These are phyloP conservation scores for Mechanitis messenoides DNA, from an alignment of 2,888 invertebrate genomes.

Conservation along the genomic window DNA sequence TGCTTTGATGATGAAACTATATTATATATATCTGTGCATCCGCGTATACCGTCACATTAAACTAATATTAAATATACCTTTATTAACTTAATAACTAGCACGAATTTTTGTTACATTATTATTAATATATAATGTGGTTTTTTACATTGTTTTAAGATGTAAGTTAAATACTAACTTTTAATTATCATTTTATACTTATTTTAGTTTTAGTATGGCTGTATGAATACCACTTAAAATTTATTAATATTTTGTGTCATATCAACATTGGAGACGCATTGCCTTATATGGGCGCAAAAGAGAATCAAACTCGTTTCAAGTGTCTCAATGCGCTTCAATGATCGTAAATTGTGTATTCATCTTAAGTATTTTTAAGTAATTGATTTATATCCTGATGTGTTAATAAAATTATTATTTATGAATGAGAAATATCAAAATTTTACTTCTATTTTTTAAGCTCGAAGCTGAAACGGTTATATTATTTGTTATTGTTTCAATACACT, in stretches of 20 bases:
- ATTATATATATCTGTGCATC: background rate
- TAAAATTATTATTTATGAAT: slow-evolving; percentile 8
- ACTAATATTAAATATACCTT: slow-evolving; percentile 14
- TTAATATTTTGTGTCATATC: background rate
- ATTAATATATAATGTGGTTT: background rate
- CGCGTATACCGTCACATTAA: slow-evolving; percentile 28
- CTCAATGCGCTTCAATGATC: background rate
- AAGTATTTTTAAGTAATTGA: background rate
- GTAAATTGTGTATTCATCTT: background rate
- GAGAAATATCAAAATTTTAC: slow-evolving; percentile 2
- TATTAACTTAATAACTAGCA: slow-evolving; percentile 11
- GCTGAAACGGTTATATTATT: slow-evolving; percentile 20
- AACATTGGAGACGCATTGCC: no score
- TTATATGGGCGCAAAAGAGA: background rate
- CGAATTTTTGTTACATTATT: slow-evolving; percentile 9
- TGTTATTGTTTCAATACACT: slow-evolving; percentile 32
- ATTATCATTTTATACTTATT: background rate
- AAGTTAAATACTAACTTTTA: slow-evolving; percentile 1
- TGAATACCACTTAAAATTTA: background rate
- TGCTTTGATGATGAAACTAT: background rate
- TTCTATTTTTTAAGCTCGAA: slow-evolving; percentile 17
- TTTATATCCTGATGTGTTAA: slow-evolving; percentile 10
- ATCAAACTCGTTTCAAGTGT: background rate
- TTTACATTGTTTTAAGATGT: no score
- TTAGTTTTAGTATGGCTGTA: slow-evolving; percentile 1